Evolutionary conservation across 2,113 vertebrate species (phyloP), one percentile per base, ranked within the genome.

Genomic region (Trinectes maculatus): DNA sequence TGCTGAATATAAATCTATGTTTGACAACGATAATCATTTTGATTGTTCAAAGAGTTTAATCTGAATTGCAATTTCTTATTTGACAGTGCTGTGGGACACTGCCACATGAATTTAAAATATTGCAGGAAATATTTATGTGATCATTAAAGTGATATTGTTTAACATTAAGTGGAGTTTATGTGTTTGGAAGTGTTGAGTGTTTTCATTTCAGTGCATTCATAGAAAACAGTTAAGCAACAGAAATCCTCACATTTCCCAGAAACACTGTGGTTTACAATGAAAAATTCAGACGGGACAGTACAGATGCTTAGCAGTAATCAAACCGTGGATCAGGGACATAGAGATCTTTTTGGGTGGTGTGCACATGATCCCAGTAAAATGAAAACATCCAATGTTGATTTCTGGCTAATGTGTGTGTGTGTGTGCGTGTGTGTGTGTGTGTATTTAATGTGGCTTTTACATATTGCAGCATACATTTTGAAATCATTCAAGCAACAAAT

Each of bases 131-230:
- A 53, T 79, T 63, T 37, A 40, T 74, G 54, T 81, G 44, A 65
- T 64, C 15, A 46, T 62, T n/a, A 75, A 80, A 86, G 18, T 56
- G 46, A 15, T 44, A 15, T 10, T 77, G 47, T 56, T 72, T 36
- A 36, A 37, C 16, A 72, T 51, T 36, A 37, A 61, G 10, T 6
- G 13, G 13, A n/a, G 21, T 3, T n/a, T 15, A 3, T 40, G 25
- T 34, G 24, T 74, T 15, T 61, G 3, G 9, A 13, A 10, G 34
- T 36, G 9, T 65, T 43, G 44, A 3, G 19, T 61, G 63, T 37
- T 48, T 6, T 34, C 11, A 8, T 55, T 60, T 3, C 42, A 49
- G 24, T 53, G 44, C 26, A 31, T 37, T 21, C 39, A 42, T 11
- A 46, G 46, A 42, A 24, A 31, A 24, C 37, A 24, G 18, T 47